Evolutionary conservation across 2,113 vertebrate genomes (phyloP), one percentile per base, ranked within the genome.

Genomic region (Baryphthengus martii): DNA sequence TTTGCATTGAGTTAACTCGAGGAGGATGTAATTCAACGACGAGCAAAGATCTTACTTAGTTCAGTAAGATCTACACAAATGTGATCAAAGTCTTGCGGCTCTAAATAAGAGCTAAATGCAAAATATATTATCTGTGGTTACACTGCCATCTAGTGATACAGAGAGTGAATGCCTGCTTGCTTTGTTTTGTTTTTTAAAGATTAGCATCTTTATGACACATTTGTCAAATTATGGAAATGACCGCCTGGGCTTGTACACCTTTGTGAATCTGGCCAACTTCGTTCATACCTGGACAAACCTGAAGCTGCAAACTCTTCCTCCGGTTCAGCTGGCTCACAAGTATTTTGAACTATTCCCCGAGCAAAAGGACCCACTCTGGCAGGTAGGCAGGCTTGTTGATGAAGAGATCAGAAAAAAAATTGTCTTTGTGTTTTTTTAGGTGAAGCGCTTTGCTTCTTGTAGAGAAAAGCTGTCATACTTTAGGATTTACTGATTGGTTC

Each of bases 151-250:
- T 97, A 95, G 90, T 79, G 97, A 74, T 71, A 42, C 7, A 6
- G 7, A 37, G 21, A 78, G 56, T 78, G 55, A 55, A 78, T 25
- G 20, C 77, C 47, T 28, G 11, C 73, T 92, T 33, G 2, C 37
- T 90, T 45, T 9, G 0, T 72, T 90, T 72, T 86, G 28, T 89
- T 75, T 93, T 55, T 85, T 77, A 4, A 90, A 99, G 99, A 99
- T 99, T 71, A 99, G 99, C 96, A 99, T 99, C 97, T 99, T 99
- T 96, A 99, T 99, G 99, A 99, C 99, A 14, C 99, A 99, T 97
- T 95, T 99, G 92, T 99, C 99, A 8, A 99, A 99, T 93, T 99
- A 99, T 1, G 99, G 99, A 23, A 99, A 99, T 10, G 99, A 99
- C 92, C 98, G 99, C 18, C 97, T 99, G 96, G 99, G 99, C 19